A percentile compares a stretch with the other conserved stretches of the same genome.
phyloP scores from a whole-genome alignment of 2,888 invertebrate genomes.

The Melinaea menophilus region DNA sequence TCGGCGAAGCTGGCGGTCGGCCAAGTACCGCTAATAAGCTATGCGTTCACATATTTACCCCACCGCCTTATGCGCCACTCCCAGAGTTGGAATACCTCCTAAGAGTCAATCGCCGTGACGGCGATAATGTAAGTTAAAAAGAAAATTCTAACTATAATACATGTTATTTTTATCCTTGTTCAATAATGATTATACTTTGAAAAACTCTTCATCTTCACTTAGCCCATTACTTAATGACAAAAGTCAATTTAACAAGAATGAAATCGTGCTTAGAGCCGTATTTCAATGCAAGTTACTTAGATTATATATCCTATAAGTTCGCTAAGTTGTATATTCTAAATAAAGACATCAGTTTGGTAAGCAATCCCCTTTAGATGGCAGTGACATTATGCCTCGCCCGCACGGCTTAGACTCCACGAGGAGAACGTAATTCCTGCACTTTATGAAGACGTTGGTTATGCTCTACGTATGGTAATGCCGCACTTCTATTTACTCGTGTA shows the following conservation, averaged over 20 bases:
- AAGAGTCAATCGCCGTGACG: slow-evolving; percentile 19
- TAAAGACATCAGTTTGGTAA: background rate
- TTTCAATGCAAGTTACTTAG: too few relatives aligned
- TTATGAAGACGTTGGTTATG: slow-evolving; percentile 25
- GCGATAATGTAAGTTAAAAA: slow-evolving; percentile 15
- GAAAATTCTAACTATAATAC: too few relatives aligned
- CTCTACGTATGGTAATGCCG: slow-evolving; percentile 18
- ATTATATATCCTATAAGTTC: background rate
- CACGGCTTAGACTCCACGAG: background rate
- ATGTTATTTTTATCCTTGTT: too few relatives aligned
- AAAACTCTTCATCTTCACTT: too few relatives aligned
- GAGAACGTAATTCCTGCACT: slow-evolving; percentile 28
- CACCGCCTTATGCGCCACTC: slow-evolving; percentile 17
- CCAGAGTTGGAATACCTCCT: slow-evolving; percentile 22
- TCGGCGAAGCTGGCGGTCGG: slow-evolving; percentile 38
- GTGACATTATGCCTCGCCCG: background rate
- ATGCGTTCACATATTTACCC: slow-evolving; percentile 44
- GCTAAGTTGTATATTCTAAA: background rate
- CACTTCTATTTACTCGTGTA: slow-evolving; percentile 17
- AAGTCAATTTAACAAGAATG: too few relatives aligned
- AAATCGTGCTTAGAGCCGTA: too few relatives aligned
- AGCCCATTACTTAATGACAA: too few relatives aligned
- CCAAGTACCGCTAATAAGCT: slow-evolving; percentile 50
- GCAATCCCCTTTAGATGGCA: background rate
- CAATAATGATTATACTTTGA: too few relatives aligned